These are phyloP conservation scores for Paramormyrops kingsleyae DNA, from an alignment of 2,113 vertebrate species.

Conservation along the genomic window DNA sequence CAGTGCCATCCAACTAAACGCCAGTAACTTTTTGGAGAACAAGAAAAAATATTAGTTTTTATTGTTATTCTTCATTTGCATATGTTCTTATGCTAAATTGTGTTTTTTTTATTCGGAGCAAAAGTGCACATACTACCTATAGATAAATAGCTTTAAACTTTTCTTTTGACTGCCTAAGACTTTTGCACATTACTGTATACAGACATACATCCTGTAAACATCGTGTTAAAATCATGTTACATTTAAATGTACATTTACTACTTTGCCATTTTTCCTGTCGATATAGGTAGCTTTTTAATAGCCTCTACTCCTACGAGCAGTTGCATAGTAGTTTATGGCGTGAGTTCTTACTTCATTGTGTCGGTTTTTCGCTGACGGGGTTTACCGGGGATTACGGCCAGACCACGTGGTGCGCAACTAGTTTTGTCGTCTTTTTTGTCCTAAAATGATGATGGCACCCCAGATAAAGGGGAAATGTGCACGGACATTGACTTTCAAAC, in stretches of 20 bases:
- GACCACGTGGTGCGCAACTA: constrained; percentile 47
- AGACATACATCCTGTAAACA: background rate
- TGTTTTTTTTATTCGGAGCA: background rate
- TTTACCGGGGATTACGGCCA: constrained; percentile 59
- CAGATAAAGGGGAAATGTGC: constrained; percentile 65
- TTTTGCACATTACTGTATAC: background rate
- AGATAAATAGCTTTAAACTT: background rate
- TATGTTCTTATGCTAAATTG: background rate
- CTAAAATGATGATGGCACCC: constrained; percentile 56
- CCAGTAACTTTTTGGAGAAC: background rate
- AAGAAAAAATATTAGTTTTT: background rate
- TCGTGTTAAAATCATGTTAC: background rate
- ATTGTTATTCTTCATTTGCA: background rate
- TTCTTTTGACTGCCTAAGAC: background rate
- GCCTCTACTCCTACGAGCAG: background rate
- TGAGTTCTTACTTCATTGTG: constrained; percentile 45
- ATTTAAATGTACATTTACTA: background rate
- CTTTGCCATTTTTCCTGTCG: background rate
- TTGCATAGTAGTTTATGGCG: constrained; percentile 33
- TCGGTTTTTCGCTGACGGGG: constrained; percentile 61
- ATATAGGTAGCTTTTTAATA: background rate
- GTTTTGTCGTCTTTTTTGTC: constrained; percentile 61
- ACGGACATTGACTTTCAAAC: constrained; percentile 60
- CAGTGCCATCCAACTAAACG: background rate
- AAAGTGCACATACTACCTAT: background rate